phyloP scores from a whole-genome alignment of 2,113 vertebrate species.

The Charina bottae region DNA sequence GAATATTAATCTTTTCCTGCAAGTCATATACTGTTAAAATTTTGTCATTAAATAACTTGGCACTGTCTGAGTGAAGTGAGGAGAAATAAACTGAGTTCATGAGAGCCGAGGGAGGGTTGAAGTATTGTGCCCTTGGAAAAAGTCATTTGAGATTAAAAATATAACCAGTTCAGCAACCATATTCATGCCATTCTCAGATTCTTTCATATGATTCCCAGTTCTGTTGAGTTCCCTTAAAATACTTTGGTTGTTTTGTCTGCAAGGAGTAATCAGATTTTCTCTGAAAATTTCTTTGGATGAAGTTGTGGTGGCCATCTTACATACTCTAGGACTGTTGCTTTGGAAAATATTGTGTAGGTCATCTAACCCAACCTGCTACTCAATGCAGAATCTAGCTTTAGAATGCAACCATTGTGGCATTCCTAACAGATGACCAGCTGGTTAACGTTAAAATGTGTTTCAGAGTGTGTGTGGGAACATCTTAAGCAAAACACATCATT shows the following conservation, averaged over 20 bases:
- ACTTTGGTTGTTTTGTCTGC: not conserved
- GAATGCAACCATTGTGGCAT: not conserved
- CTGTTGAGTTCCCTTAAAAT: not conserved
- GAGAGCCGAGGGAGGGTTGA: not conserved
- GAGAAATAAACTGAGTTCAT: not conserved
- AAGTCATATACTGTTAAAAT: not conserved
- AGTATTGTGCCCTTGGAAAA: not conserved
- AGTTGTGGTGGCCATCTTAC: not conserved
- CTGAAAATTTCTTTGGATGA: not conserved
- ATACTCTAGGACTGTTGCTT: not conserved
- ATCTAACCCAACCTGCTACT: not conserved
- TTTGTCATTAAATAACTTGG: not conserved
- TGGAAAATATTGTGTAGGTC: not conserved
- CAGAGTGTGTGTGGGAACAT: not conserved
- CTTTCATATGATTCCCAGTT: not conserved
- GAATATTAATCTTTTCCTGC: not conserved
- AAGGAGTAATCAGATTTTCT: not conserved
- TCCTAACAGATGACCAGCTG: not conserved
- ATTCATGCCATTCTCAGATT: not conserved
- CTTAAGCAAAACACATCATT: not conserved
- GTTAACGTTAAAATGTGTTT: not conserved
- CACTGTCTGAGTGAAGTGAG: not conserved
- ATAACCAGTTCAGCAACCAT: not conserved
- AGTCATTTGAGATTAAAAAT: not conserved
- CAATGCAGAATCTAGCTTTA: not conserved